Conservation (phyloP, 2,888 invertebrate genomes). For the Sphaerophoria rueppellii region DNA sequence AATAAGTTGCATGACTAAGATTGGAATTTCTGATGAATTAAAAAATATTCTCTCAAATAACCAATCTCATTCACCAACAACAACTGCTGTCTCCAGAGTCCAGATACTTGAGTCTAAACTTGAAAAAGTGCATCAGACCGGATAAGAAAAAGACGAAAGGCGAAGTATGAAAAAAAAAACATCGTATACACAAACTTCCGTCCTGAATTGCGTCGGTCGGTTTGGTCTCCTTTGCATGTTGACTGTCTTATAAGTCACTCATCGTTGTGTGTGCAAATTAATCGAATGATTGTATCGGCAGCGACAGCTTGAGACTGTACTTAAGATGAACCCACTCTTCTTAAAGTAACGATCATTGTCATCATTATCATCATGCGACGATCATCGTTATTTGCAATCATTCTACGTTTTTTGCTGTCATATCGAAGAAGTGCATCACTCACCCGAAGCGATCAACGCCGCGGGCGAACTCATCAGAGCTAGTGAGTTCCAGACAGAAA, state of each 20-base stretch:
- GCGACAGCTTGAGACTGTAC: constrained; percentile 51
- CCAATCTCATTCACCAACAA: too few species aligned
- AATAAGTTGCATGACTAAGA: constrained; percentile 43
- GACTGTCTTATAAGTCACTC: neutral
- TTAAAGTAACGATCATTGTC: constrained; percentile 27
- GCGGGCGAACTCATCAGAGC: neutral
- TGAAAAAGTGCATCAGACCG: constrained; percentile 40
- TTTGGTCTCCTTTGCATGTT: neutral
- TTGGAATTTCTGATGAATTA: constrained; percentile 20
- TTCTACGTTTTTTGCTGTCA: constrained; percentile 32
- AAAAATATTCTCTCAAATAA: neutral
- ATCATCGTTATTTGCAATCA: constrained; percentile 57
- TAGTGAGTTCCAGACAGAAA: constrained; percentile 18
- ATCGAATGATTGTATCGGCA: constrained; percentile 43
- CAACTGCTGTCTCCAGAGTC: too few species aligned
- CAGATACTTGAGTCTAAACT: neutral
- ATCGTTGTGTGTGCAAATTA: constrained; percentile 29
- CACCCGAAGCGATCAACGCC: constrained; percentile 51
- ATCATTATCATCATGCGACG: constrained; percentile 2
- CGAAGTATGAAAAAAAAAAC: neutral
- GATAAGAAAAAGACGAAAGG: constrained; percentile 28
- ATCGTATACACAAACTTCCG: constrained; percentile 8
- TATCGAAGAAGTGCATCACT: constrained; percentile 71
- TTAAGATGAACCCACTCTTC: constrained; percentile 36
- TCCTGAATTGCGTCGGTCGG: constrained; percentile 4